Percentiles rank a stretch among this genome's conserved stretches.
Conservation (phyloP, 2,888 invertebrate genomes). For the Cosmia trapezina region DNA sequence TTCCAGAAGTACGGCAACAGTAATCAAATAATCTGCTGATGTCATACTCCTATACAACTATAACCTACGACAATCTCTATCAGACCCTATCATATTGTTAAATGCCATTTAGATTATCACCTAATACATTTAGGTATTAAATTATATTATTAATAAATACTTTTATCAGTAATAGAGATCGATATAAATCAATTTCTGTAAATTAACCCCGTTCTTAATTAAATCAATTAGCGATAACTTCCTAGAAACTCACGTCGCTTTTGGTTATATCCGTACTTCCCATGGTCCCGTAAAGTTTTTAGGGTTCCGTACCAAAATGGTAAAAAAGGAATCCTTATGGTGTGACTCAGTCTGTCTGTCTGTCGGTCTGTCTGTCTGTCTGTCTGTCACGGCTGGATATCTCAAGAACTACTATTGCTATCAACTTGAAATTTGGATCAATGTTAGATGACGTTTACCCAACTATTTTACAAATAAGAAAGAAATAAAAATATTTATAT, state of each 20-base stretch:
- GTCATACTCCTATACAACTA: slow-evolving; percentile 14
- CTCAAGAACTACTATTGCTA: too few relatives aligned
- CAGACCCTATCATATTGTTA: background rate
- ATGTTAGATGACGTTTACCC: too few relatives aligned
- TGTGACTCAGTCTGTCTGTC: too few relatives aligned
- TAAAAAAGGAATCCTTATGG: too few relatives aligned
- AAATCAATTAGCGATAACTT: slow-evolving; percentile 30
- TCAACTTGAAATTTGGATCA: too few relatives aligned
- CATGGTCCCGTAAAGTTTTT: background rate
- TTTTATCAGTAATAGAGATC: slow-evolving; percentile 20
- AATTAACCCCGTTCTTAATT: background rate
- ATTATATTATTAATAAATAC: too few relatives aligned
- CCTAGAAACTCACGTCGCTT: background rate
- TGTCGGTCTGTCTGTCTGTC: too few relatives aligned
- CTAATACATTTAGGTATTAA: slow-evolving; percentile 19
- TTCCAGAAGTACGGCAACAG: slow-evolving; percentile 46
- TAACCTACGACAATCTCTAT: slow-evolving; percentile 17
- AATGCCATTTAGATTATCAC: slow-evolving; percentile 26
- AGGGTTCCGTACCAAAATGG: too few relatives aligned
- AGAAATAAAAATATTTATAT: too few relatives aligned
- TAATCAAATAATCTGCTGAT: slow-evolving; percentile 43
- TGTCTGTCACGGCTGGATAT: too few relatives aligned
- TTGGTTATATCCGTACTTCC: background rate
- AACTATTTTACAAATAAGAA: too few relatives aligned
- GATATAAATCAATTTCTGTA: slow-evolving; percentile 14